Evolutionary conservation across 2,113 vertebrate species (phyloP).

Genomic region (Phylloscopus trochiloides): DNA sequence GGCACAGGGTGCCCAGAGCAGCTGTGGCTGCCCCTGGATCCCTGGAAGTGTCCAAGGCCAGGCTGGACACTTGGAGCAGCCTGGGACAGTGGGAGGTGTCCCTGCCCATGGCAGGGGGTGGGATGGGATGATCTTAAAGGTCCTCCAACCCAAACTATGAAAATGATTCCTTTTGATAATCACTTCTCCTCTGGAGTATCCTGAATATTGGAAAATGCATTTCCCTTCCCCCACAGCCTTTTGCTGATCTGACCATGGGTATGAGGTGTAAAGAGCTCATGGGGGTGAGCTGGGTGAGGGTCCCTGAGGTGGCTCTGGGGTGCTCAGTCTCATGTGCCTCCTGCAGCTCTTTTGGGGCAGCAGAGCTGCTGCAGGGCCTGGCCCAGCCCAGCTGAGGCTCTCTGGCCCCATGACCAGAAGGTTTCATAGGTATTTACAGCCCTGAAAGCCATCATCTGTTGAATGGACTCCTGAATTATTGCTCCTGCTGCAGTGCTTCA

Average conservation of each 20-base stretch:
- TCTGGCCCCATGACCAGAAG: not conserved
- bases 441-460: not conserved
- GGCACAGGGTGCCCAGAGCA: not conserved
- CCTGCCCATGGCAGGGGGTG: not conserved
- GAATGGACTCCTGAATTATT: not conserved
- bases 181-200: not conserved
- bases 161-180: not conserved
- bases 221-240: rapidly evolving
- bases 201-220: not conserved
- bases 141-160: not conserved
- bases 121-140: not conserved
- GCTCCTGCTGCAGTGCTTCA: not conserved
- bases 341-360: not conserved
- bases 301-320: not conserved
- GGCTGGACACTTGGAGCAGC: rapidly evolving
- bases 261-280: not conserved
- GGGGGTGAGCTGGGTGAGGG: not conserved
- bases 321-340: rapidly evolving
- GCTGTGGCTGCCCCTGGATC: not conserved
- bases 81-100: not conserved
- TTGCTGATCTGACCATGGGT: not conserved
- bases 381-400: not conserved
- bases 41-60: not conserved
- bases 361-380: not conserved
- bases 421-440: constrained; percentile 7